Conservation (phyloP, 2,113 vertebrate species). For the Megalops atlanticus region DNA sequence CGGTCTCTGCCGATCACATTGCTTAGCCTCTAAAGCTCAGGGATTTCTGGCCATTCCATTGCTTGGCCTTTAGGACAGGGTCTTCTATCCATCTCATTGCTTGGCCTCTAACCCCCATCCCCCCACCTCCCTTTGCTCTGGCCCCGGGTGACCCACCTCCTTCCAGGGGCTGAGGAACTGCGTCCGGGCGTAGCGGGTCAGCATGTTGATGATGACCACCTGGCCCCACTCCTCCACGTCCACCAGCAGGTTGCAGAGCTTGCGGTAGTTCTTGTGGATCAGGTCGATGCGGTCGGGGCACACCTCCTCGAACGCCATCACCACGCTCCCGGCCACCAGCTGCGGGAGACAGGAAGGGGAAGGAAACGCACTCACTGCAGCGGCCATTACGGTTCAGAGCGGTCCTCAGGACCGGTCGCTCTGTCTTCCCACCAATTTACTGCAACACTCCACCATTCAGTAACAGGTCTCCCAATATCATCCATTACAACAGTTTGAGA, state of each 20-base stretch:
- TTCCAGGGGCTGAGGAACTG: conserved; percentile 93
- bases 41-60: neutral
- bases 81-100: too few species aligned
- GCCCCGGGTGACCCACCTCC: conserved; percentile 73
- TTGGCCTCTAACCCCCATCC: neutral
- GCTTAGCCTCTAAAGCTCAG: neutral
- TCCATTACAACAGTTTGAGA: neutral
- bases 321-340: conserved; percentile 95
- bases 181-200: conserved; percentile 92
- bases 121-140: neutral
- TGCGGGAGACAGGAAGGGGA: conserved; percentile 64
- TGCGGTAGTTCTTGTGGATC: conserved; percentile 97
- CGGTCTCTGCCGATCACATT: too few species aligned
- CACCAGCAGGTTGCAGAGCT: conserved; percentile 92
- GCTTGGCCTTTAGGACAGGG: too few species aligned
- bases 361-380: neutral
- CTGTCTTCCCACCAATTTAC: neutral
- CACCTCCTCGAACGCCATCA: conserved; percentile 97
- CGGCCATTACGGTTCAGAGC: neutral
- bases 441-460: neutral
- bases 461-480: neutral
- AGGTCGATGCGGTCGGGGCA: conserved; percentile 96
- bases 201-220: conserved; percentile 96
- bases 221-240: conserved; percentile 99
- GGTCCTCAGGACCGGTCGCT: neutral